Conservation (phyloP, 2,113 vertebrate genomes). For the Nerophis lumbriciformis region DNA sequence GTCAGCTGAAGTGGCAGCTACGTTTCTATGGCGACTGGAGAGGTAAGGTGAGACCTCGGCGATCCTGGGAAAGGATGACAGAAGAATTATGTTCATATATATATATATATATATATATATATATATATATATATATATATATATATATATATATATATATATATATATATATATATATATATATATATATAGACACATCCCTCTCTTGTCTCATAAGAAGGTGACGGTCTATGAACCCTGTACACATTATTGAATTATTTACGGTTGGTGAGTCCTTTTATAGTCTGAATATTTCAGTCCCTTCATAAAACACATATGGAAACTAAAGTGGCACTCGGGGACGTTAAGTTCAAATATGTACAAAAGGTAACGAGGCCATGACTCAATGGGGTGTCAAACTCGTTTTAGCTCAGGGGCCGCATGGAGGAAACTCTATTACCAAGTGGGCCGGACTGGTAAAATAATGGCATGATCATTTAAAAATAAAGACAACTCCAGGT, state of each 20-base stretch:
- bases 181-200: neutral
- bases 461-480: no score
- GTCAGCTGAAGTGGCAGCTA: neutral
- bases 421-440: no score
- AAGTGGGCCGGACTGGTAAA: no score
- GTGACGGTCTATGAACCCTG: neutral
- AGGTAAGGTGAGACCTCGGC: neutral
- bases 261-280: neutral
- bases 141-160: no score
- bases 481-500: no score
- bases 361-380: neutral
- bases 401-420: no score
- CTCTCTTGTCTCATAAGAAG: neutral
- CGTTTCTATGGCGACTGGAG: slow-evolving; percentile 1
- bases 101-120: no score
- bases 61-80: neutral
- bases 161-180: no score
- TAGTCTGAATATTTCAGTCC: neutral
- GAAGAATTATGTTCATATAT: neutral
- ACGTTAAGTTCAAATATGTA: neutral
- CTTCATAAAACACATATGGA: neutral
- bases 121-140: no score
- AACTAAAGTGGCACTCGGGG: neutral
- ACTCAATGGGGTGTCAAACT: no score
- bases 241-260: neutral